Conservation (phyloP, 2,888 invertebrate species). For the Netelia melanura region DNA sequence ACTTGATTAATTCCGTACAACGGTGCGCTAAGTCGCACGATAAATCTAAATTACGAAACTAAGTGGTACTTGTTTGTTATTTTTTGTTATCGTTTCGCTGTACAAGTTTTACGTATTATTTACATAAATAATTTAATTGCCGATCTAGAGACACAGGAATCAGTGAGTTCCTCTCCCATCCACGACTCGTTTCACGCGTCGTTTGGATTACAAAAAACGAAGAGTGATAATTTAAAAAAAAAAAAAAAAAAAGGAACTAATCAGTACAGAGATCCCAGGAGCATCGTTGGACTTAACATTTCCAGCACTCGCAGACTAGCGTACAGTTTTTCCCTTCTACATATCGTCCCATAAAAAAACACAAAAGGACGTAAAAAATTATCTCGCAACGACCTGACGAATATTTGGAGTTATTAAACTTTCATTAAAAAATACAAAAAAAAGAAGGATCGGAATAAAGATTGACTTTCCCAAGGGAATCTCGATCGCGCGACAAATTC, state of each 20-base stretch:
- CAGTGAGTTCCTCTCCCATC: background rate
- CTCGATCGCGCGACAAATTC: background rate
- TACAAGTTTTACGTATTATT: constrained; percentile 65
- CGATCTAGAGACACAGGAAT: constrained; percentile 7
- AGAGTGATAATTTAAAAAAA: constrained; percentile 8
- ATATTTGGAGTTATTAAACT: constrained; percentile 2
- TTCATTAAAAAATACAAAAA: background rate
- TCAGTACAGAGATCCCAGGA: constrained; percentile 65
- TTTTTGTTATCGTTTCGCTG: constrained; percentile 41
- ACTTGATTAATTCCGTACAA: background rate
- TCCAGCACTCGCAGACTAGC: constrained; percentile 66
- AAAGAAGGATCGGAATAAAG: background rate
- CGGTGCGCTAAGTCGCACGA: constrained; percentile 52
- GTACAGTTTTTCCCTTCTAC: constrained; percentile 37
- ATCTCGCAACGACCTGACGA: background rate
- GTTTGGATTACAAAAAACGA: background rate
- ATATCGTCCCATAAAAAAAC: background rate
- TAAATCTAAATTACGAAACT: constrained; percentile 50
- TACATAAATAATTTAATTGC: constrained; percentile 72
- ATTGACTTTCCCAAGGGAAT: background rate
- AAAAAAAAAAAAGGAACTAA: constrained; percentile 37
- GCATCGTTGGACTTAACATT: constrained; percentile 54
- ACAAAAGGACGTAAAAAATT: background rate
- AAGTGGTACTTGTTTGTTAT: background rate
- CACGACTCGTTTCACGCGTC: background rate